Conservation (phyloP, 2,113 vertebrate genomes). For the Eublepharis macularius region DNA sequence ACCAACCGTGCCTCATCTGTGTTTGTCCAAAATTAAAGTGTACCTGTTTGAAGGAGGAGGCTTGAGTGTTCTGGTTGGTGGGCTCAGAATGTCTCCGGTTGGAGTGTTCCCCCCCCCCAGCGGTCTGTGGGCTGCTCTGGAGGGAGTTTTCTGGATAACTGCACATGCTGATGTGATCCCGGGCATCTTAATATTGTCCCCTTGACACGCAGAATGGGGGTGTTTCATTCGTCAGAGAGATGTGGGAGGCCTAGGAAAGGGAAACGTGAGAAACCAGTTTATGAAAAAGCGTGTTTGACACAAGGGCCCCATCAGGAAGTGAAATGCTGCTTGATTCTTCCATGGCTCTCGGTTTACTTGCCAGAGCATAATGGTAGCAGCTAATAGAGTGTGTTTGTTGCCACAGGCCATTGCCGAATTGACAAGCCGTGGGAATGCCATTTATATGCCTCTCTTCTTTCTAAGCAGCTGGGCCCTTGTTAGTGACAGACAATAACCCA, state of each 20-base stretch:
- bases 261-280: neutral
- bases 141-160: no score
- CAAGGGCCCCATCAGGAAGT: neutral
- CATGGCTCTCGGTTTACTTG: neutral
- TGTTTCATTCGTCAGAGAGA: neutral
- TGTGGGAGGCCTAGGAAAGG: no score
- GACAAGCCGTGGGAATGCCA: neutral
- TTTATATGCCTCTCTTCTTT: slow-evolving; percentile 3
- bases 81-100: no score
- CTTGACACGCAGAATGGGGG: neutral
- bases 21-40: no score
- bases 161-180: no score
- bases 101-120: no score
- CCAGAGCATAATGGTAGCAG: neutral
- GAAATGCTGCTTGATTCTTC: neutral
- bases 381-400: neutral
- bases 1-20: no score
- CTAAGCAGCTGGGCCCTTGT: neutral
- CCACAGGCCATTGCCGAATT: neutral
- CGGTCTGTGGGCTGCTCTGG: no score
- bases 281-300: neutral
- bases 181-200: no score
- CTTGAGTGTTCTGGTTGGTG: no score
- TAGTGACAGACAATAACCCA: neutral
- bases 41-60: no score